A percentile compares a stretch with the other conserved stretches of the same genome.
phyloP scores from a whole-genome alignment of 2,797 vertebrate species.

The Sorex maritimensis region DNA sequence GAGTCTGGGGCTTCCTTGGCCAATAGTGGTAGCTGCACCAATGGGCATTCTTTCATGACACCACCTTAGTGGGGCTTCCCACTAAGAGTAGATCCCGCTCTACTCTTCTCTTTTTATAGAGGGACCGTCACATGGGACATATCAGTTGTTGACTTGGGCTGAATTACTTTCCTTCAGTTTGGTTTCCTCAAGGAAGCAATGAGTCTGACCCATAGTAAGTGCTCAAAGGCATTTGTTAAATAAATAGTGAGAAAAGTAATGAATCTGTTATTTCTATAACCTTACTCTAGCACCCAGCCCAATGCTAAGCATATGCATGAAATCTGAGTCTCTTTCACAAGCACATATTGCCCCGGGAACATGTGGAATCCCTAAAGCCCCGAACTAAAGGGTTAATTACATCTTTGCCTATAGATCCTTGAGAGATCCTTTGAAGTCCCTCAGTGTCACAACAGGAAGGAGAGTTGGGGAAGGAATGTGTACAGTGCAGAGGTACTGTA shows the following conservation, averaged over 20 bases:
- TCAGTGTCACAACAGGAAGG: neutral
- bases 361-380: neutral
- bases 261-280: neutral
- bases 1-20: neutral
- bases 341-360: neutral
- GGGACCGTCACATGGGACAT: neutral
- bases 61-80: neutral
- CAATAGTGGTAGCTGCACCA: neutral
- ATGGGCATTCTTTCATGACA: neutral
- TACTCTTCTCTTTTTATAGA: neutral
- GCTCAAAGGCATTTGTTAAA: neutral
- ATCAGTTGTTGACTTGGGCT: neutral
- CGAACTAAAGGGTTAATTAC: neutral
- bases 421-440: neutral
- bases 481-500: neutral
- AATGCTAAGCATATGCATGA: neutral
- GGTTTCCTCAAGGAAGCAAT: conserved; percentile 10
- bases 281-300: neutral
- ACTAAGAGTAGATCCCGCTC: neutral
- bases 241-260: neutral
- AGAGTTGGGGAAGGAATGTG: neutral
- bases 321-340: neutral
- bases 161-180: conserved; percentile 22
- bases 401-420: neutral
- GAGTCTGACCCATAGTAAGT: neutral